Evolutionary conservation across 2,113 vertebrate species (phyloP).

Genomic region (Psittacula cyanocephala): DNA sequence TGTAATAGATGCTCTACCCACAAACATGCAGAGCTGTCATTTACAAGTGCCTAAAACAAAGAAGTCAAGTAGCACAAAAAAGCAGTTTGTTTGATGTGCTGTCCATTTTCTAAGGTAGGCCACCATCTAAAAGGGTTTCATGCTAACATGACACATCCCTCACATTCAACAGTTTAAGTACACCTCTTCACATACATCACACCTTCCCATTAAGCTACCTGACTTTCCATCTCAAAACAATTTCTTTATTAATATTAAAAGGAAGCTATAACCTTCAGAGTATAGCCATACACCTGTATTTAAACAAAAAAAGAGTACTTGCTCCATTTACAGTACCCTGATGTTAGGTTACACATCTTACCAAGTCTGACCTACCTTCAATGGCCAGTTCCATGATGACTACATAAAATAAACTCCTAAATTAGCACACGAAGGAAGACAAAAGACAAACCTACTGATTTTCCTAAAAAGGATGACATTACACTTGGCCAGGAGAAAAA

Average conservation of each 20-base stretch:
- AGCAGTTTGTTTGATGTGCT: neutral
- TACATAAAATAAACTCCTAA: neutral
- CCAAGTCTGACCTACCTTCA: neutral
- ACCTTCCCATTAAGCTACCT: neutral
- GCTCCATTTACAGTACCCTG: neutral
- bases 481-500: neutral
- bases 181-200: neutral
- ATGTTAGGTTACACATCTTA: neutral
- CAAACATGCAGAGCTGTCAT: neutral
- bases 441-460: neutral
- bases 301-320: neutral
- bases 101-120: neutral
- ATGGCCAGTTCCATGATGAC: neutral
- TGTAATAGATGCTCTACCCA: neutral
- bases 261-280: neutral
- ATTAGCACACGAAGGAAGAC: neutral
- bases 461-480: neutral
- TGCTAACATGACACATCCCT: neutral
- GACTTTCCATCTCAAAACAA: neutral
- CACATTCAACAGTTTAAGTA: neutral
- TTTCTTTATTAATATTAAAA: neutral
- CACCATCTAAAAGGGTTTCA: neutral
- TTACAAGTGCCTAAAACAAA: neutral
- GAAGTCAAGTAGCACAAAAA: neutral
- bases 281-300: neutral